phyloP scores from a whole-genome alignment of 35 echinoderm and acorn worm species.

The Heliocidaris erythrogramma region DNA sequence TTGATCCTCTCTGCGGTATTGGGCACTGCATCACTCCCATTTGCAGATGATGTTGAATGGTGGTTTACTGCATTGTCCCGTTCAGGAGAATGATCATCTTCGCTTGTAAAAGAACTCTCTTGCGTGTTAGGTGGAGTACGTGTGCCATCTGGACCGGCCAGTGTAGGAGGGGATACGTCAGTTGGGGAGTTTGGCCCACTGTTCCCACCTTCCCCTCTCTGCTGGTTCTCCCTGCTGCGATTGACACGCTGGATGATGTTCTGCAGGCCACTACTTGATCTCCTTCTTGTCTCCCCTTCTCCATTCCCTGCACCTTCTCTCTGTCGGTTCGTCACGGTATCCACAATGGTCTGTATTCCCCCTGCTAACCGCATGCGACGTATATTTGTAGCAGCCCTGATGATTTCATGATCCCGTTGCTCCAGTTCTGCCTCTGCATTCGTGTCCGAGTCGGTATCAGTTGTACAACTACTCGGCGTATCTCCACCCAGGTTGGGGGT shows the following conservation, averaged over 20 bases:
- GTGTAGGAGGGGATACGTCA: background rate
- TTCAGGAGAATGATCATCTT: background rate
- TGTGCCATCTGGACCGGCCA: background rate
- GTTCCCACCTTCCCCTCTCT: constrained; percentile 32
- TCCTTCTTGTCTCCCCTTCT: constrained; percentile 73
- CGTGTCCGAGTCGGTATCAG: constrained; percentile 91
- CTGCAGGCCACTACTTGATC: constrained; percentile 68
- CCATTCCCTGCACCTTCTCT: constrained; percentile 59
- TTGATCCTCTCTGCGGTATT: background rate
- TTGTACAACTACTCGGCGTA: constrained; percentile 64
- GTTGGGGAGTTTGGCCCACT: background rate
- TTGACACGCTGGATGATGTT: constrained; percentile 46
- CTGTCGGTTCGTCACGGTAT: constrained; percentile 37
- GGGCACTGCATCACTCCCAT: background rate
- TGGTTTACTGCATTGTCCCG: background rate
- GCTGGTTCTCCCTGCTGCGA: background rate
- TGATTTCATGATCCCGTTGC: constrained; percentile 67
- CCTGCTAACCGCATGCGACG: constrained; percentile 77
- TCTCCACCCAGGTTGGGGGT: background rate
- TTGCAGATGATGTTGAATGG: constrained; percentile 5
- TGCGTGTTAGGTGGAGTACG: background rate
- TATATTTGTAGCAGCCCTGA: constrained; percentile 87
- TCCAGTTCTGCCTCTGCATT: constrained; percentile 83
- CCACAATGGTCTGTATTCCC: constrained; percentile 61
- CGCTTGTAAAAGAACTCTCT: background rate